Evolutionary conservation across 2,113 vertebrate species (phyloP), one percentile per base, ranked within the genome.

Genomic region (Crocuta crocuta): DNA sequence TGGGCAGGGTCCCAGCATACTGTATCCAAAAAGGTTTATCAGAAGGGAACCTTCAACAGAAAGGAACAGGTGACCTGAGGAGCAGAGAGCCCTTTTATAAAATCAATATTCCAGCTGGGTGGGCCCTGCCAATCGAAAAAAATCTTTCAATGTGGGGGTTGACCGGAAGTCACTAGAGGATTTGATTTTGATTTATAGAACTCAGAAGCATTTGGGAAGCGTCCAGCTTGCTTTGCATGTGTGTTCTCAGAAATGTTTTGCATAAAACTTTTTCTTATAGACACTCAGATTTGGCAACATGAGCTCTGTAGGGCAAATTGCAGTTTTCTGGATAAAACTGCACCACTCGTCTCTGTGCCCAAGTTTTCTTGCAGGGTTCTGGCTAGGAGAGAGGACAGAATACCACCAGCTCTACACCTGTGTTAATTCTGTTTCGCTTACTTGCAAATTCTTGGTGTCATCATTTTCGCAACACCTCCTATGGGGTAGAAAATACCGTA

Each of bases 351-450:
- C 81, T 95, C 50, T 66, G 33, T 19, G 45, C 24, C 48, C 2
- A 23, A 63, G 19, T 23, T 81, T 68, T 83, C 48, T 24, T 55
- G 24, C n/a, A 58, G 35, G 50, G 9, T 61, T 85, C 48, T 5
- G 13, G 15, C 23, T 50, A 11, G 70, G 83, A 74, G 39, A 58
- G 26, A 7, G 3, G 8, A 13, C 48, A 58, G 19, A 31, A 16
- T 66, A 48, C 33, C 43, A 33, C 76, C 26, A 33, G 2, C 35
- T 39, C 26, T 43, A 5, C 45, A 53, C 76, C 70, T 79, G 17
- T 53, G 48, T 45, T 98, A 81, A 91, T 97, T 91, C 95, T 76
- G 50, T 79, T 93, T 85, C 53, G n/a, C n/a, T 93, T 85, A 97
- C 89, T 98, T 94, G 55, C 61, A 91, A 79, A 91, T 86, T 89